A percentile compares a stretch with the other conserved stretches of the same genome.
phyloP scores from a whole-genome alignment of 2,888 invertebrate genomes.

The Strigamia crassipes region DNA sequence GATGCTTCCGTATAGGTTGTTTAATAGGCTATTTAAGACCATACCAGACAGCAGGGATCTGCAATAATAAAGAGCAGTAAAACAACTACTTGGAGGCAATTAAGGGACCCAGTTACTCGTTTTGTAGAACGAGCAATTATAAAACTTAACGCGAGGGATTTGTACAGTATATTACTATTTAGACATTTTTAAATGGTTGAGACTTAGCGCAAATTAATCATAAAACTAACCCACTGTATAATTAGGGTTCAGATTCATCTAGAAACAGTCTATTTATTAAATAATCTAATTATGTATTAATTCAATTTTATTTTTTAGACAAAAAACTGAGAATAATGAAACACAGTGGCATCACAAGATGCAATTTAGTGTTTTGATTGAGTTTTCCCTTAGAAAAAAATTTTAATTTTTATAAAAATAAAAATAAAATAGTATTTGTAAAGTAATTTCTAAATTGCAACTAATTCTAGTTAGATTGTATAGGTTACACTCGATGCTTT shows the following conservation, averaged over 20 bases:
- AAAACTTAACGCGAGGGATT: not conserved
- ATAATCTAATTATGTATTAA: not conserved
- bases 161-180: not conserved
- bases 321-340: too few relatives aligned
- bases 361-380: too few relatives aligned
- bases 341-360: too few relatives aligned
- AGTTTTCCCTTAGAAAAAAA: too few relatives aligned
- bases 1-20: not conserved
- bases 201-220: too few relatives aligned
- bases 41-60: not conserved
- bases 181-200: too few relatives aligned
- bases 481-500: not conserved
- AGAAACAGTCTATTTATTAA: not conserved
- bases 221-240: too few relatives aligned
- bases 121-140: not conserved
- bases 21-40: conserved; percentile 14
- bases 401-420: too few relatives aligned
- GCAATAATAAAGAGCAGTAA: conserved; percentile 24
- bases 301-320: too few relatives aligned
- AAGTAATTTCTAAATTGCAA: not conserved
- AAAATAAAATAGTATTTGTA: too few relatives aligned
- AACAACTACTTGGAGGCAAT: not conserved
- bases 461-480: not conserved
- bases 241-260: too few relatives aligned
- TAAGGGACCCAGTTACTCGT: not conserved